Evolutionary conservation across 2,113 vertebrate species (phyloP), one percentile per base, ranked within the genome.

Genomic region (Prionailurus viverrinus): DNA sequence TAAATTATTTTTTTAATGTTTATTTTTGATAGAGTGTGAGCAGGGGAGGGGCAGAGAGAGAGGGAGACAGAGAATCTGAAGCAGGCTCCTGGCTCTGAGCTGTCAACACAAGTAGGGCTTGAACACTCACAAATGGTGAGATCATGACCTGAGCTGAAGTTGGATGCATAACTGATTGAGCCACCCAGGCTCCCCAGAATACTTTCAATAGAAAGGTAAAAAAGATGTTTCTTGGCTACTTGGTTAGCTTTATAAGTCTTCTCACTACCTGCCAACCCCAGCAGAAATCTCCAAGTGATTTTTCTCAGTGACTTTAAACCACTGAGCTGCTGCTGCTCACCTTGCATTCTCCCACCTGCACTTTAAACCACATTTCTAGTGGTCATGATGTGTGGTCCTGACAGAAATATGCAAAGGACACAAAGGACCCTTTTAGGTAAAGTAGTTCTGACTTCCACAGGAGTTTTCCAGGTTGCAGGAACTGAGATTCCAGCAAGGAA

Each of bases 401-500:
- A 68, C 12, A 36, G 21, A 90, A 55, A 73, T 41, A 55, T 51
- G 14, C 39, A 69, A 53, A 79, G 63, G 83, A 80, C 3, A 21
- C 41, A 55, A 31, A 53, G 6, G 16, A 6, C 6, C 27, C 45
- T 95, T 97, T 98, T 89, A 95, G 79, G 39, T 74, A 96, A 96
- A 90, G 84, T 81, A 96, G 19, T 27, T 96, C 68, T 76, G 13
- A 87, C 68, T 86, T 97, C 95, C 16, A 85, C 19, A 31, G 0
- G 1, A 82, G 79, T 93, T 97, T 82, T 92, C 76, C 33, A 95
- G 48, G 79, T 80, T 82, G 53, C 18, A 95, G 68, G 36, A 90
- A 85, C 66, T 68, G 94, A 80, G 80, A 82, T 82, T 97, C 68
- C 85, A 88, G 39, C 41, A 89, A 76, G 89, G 89, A 98, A 92